These are phyloP conservation scores for Apodemia duryi DNA, from an alignment of 2,888 invertebrate genomes.

Conservation along the genomic window DNA sequence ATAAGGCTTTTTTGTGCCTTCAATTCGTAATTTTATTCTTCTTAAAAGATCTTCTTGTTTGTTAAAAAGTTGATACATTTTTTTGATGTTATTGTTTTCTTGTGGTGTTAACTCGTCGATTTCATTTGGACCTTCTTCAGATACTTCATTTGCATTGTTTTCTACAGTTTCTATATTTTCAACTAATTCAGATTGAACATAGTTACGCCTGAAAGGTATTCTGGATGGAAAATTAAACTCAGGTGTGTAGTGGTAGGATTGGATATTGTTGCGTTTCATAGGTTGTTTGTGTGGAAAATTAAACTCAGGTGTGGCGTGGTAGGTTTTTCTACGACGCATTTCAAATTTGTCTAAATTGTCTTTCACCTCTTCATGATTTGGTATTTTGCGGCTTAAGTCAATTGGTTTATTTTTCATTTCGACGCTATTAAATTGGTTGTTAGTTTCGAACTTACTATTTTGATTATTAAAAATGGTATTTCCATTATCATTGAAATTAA, in stretches of 20 bases:
- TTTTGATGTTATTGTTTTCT: not conserved
- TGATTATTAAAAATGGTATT: not conserved
- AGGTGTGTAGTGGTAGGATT: not conserved
- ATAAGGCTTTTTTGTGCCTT: too few relatives aligned
- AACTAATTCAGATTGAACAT: not conserved
- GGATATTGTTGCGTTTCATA: not conserved
- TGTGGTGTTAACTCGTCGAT: not conserved
- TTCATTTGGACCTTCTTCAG: not conserved
- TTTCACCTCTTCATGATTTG: not conserved
- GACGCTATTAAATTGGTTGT: not conserved
- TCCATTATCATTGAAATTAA: not conserved
- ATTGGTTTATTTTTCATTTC: not conserved
- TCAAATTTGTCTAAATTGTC: not conserved
- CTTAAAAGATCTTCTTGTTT: constrained; percentile 9
- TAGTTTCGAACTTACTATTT: not conserved
- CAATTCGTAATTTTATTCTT: not conserved
- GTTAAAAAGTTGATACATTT: constrained; percentile 6
- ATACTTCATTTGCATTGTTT: not conserved
- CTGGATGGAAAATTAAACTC: not conserved
- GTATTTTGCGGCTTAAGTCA: not conserved
- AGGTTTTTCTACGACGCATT: not conserved
- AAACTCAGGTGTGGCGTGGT: not conserved
- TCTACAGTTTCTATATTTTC: not conserved
- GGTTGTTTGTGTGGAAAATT: constrained; percentile 3
- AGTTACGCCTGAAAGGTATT: not conserved